Percentiles rank a stretch among this genome's conserved stretches.
phyloP scores from a whole-genome alignment of 2,113 vertebrate species.

The Tylochromis polylepis region DNA sequence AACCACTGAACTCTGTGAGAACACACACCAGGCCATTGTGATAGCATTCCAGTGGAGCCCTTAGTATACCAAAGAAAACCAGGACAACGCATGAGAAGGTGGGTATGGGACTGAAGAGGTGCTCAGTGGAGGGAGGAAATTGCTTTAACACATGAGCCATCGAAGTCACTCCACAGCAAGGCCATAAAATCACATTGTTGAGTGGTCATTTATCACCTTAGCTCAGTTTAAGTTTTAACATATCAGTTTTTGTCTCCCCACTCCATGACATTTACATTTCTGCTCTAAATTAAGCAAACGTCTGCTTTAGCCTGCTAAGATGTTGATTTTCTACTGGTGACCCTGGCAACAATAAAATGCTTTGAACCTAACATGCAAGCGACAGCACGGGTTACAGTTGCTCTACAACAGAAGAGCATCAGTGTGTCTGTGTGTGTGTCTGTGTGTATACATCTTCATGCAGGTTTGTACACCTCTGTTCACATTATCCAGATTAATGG shows the following conservation, averaged over 20 bases:
- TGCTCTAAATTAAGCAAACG: neutral
- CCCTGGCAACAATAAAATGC: neutral
- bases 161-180: constrained; percentile 65
- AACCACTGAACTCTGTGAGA: constrained; percentile 25
- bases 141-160: neutral
- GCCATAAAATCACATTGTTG: neutral
- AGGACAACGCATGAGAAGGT: constrained; percentile 8
- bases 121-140: neutral
- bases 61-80: constrained; percentile 27
- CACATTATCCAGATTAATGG: constrained; percentile 6
- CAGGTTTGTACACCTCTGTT: neutral
- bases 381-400: constrained; percentile 12
- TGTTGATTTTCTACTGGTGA: neutral
- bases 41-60: constrained; percentile 56
- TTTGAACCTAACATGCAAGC: neutral
- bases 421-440: too few species aligned
- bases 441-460: neutral
- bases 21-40: constrained; percentile 38
- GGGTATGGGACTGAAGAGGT: neutral
- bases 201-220: neutral
- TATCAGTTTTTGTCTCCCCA: neutral
- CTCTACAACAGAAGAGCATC: neutral
- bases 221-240: neutral
- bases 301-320: neutral
- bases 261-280: neutral